Percentiles rank a stretch among this genome's conserved stretches.
These are phyloP conservation scores for Drosophila carrolli DNA, from an alignment of 1,140 invertebrate species.

Conservation along the genomic window DNA sequence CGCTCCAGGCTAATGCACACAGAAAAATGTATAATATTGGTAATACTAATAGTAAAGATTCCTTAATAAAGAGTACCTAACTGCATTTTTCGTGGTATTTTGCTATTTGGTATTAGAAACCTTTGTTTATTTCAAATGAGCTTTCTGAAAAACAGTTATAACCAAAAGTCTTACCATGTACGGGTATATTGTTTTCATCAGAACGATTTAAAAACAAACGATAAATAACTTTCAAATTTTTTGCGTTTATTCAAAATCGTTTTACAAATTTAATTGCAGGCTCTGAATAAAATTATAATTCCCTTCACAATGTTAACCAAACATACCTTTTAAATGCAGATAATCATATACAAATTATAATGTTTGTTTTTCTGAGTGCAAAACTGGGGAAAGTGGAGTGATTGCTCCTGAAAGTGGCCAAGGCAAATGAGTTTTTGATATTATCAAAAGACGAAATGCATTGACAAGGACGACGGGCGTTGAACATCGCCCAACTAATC, in stretches of 20 bases:
- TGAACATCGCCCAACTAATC: constrained; percentile 43
- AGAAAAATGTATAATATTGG: not conserved
- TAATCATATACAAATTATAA: too few relatives aligned
- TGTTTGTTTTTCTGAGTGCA: not conserved
- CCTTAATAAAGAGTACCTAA: not conserved
- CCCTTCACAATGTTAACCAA: too few relatives aligned
- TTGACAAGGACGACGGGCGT: constrained; percentile 65
- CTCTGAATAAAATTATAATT: too few relatives aligned
- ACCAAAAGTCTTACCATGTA: too few relatives aligned
- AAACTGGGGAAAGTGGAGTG: constrained; percentile 4
- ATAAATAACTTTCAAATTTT: too few relatives aligned
- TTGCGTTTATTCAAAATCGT: too few relatives aligned
- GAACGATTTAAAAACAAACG: too few relatives aligned
- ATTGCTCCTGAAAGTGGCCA: constrained; percentile 47
- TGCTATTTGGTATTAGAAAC: not conserved
- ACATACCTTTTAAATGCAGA: too few relatives aligned
- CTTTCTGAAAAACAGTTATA: too few relatives aligned
- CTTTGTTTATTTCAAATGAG: too few relatives aligned
- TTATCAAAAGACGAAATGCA: constrained; percentile 80
- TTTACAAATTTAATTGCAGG: too few relatives aligned
- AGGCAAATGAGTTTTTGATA: constrained; percentile 82
- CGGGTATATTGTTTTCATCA: too few relatives aligned
- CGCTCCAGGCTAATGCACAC: constrained; percentile 29
- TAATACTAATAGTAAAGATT: not conserved
- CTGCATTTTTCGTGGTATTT: not conserved